Base-by-base conservation (phyloP, 2,888 invertebrate species). In the Brachycybe producta region DNA sequence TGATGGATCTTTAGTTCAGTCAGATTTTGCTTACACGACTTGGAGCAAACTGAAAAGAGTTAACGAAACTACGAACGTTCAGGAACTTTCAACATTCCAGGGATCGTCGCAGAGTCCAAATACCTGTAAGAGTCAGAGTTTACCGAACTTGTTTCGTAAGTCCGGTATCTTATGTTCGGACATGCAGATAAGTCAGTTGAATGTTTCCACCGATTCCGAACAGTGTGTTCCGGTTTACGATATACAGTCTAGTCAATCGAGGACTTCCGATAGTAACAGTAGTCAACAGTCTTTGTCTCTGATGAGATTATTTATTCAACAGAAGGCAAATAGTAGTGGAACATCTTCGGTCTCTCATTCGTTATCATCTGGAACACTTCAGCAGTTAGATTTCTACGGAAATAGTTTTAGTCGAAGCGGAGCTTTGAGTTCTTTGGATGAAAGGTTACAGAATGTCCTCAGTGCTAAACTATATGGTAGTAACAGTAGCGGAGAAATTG, bases 281-380 rank as follows among this genome's bases (percentile, higher is more conserved):
- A 56, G 54, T 34, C 53, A 54, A 24, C 55, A 53, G 41, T 78
- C 82, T 58, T 79, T 87, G 65, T 87, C 81, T 67, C 75, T 88
- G 62, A 84, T 88, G 38, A 84, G 84, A 67, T 72, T 87, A 57
- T 88, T 87, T 64, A 87, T 88, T 75, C 86, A 87, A 66, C 87
- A 87, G 64, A 85, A 85, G 66, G 85, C 84, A 65, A 78, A 77
- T 70, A 83, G 84, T 57, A 79, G 79, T 59, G 76, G 77, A 51
- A 68, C 73, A 19, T 77, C 77, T 49, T 48, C 48, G 7, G 30
- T 48, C 8, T 4, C 19, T 13, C 38, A 39, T 21, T 48, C 48
- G 4, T 24, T 48, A 23, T 48, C 48, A 5, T 48, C 48, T 17
- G 48, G 48, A 2, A 40, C 48, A 3, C 23, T 48, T 2, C 48